Percentiles rank a stretch among this genome's conserved stretches.
Conservation (phyloP, 1,140 invertebrate genomes). For the fruit fly (Drosophila melanogaster) region DNA sequence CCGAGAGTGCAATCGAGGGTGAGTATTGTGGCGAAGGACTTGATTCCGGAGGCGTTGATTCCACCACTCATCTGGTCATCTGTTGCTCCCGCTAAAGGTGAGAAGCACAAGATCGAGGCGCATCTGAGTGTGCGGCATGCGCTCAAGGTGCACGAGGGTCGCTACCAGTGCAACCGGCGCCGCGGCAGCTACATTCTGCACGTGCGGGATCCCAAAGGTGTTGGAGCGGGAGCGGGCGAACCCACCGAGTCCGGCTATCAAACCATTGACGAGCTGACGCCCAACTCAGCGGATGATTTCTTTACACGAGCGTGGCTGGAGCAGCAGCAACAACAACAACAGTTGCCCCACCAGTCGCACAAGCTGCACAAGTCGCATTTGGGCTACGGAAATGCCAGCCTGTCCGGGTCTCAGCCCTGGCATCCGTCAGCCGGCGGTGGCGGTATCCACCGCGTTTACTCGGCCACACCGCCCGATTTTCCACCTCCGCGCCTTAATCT, state of each 20-base stretch:
- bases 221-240: slow-evolving; percentile 6
- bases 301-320: slow-evolving; percentile 69
- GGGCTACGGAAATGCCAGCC: slow-evolving; percentile 38
- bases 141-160: slow-evolving; percentile 78
- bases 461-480: slow-evolving; percentile 74
- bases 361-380: slow-evolving; percentile 66
- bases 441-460: slow-evolving; percentile 59
- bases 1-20: slow-evolving; percentile 74
- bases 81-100: slow-evolving; percentile 61
- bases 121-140: slow-evolving; percentile 75
- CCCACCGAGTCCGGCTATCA: slow-evolving; percentile 78
- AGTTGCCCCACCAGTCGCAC: slow-evolving; percentile 33
- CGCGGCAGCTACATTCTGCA: slow-evolving; percentile 55
- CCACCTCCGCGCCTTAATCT: slow-evolving; percentile 68
- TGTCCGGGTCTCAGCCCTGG: slow-evolving; percentile 48
- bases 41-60: background rate
- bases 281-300: slow-evolving; percentile 68
- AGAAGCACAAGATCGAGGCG: slow-evolving; percentile 81
- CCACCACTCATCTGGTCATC: slow-evolving; percentile 16
- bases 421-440: slow-evolving; percentile 38
- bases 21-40: slow-evolving; percentile 54
- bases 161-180: slow-evolving; percentile 77
- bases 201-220: slow-evolving; percentile 48
- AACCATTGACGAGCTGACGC: slow-evolving; percentile 74
- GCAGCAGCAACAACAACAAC: slow-evolving; percentile 27